Percentiles rank a stretch among this genome's conserved stretches.
Evolutionary conservation across 2,888 invertebrate species (phyloP).

Genomic region (Drosophila aldrichi): DNA sequence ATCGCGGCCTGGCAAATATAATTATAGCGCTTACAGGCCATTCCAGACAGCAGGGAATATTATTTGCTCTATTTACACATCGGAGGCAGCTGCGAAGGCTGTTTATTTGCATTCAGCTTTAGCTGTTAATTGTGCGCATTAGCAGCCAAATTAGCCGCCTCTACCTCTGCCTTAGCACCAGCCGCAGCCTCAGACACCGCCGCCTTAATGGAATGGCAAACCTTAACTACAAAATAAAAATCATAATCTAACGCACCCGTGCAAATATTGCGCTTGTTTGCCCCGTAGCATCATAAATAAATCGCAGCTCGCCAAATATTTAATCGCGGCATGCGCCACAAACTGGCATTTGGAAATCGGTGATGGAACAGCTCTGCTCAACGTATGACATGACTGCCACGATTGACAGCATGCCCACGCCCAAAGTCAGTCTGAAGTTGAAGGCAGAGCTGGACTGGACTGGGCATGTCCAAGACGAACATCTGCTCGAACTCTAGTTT

Average conservation of each 20-base stretch:
- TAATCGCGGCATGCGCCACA: constrained; percentile 52
- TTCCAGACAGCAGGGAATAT: constrained; percentile 32
- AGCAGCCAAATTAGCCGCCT: constrained; percentile 62
- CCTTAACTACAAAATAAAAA: constrained; percentile 16
- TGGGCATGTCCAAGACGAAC: not conserved
- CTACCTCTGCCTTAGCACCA: constrained; percentile 4
- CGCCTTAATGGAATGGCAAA: constrained; percentile 44
- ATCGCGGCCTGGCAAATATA: constrained; percentile 32
- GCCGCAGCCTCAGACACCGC: constrained; percentile 1
- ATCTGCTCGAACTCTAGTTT: too few species aligned
- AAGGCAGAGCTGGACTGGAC: not conserved
- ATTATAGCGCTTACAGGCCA: constrained; percentile 54
- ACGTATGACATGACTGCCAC: constrained; percentile 20
- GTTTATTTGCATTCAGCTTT: constrained; percentile 65
- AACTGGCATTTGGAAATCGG: constrained; percentile 35
- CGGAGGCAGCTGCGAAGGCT: constrained; percentile 27
- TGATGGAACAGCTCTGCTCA: not conserved
- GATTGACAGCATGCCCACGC: not conserved
- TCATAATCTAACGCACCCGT: constrained; percentile 60
- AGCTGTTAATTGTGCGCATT: constrained; percentile 73
- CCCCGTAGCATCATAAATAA: constrained; percentile 66
- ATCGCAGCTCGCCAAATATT: constrained; percentile 68
- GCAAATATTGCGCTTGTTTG: constrained; percentile 79
- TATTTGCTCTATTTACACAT: constrained; percentile 50
- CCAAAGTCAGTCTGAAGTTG: not conserved